Evolutionary conservation across 2,888 invertebrate genomes (phyloP).

Genomic region (Eremobia ochroleuca): DNA sequence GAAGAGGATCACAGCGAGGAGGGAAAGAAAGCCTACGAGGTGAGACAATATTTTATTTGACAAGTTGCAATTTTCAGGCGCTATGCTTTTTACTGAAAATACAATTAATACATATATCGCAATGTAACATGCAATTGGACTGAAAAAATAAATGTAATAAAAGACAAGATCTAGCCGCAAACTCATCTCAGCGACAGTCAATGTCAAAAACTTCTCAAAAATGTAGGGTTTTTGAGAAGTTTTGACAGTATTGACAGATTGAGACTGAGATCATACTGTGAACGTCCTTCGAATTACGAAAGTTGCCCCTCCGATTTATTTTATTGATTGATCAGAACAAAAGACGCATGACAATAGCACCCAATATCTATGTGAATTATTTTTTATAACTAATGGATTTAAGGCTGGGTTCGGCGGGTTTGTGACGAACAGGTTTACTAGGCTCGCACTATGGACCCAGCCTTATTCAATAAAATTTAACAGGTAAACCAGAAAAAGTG

Average conservation of each 20-base stretch:
- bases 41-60: slow-evolving; percentile 63
- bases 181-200: background rate
- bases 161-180: background rate
- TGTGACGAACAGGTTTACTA: background rate
- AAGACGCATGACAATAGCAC: background rate
- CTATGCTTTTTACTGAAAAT: background rate
- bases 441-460: background rate
- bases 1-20: slow-evolving; percentile 91
- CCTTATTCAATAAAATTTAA: background rate
- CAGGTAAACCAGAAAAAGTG: background rate
- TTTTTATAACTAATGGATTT: background rate
- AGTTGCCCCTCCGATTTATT: background rate
- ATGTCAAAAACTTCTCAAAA: background rate
- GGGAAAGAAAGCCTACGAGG: slow-evolving; percentile 93
- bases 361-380: background rate
- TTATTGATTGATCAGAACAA: background rate
- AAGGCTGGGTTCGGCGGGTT: background rate
- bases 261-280: background rate
- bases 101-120: background rate
- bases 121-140: background rate
- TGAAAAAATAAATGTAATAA: background rate
- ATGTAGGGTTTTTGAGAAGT: background rate
- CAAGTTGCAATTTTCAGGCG: background rate
- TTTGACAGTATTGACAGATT: background rate
- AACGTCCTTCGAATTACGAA: no score